Evolutionary conservation across 2,888 invertebrate species (phyloP).

Genomic region (Panorpa germanica): DNA sequence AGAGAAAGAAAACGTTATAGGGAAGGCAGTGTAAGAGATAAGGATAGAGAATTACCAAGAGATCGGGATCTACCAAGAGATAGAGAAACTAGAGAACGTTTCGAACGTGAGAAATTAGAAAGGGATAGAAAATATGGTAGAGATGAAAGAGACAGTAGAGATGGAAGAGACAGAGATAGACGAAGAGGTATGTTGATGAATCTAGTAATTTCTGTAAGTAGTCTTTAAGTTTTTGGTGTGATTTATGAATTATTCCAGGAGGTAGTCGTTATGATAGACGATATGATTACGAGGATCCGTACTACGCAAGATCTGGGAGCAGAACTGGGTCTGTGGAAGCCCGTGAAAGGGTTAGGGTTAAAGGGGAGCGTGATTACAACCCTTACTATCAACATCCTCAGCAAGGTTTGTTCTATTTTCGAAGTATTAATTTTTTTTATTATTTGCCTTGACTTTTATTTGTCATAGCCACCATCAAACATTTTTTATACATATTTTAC

Average conservation of each 20-base stretch:
- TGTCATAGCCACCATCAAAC: no score
- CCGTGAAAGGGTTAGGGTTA: slow-evolving; percentile 15
- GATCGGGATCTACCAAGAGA: slow-evolving; percentile 12
- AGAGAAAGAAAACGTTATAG: slow-evolving; percentile 34
- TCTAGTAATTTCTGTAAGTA: no score
- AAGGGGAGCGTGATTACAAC: slow-evolving; percentile 14
- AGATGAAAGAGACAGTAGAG: slow-evolving; percentile 11
- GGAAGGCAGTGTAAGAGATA: slow-evolving; percentile 24
- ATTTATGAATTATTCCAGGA: no score
- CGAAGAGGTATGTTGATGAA: slow-evolving; percentile 1
- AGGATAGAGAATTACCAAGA: slow-evolving; percentile 10
- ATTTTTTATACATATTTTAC: no score
- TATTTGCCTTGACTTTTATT: no score
- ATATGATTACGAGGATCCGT: slow-evolving; percentile 12
- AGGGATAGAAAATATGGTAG: slow-evolving; percentile 12
- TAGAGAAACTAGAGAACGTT: slow-evolving; percentile 14
- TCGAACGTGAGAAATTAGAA: slow-evolving; percentile 14
- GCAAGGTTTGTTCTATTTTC: slow-evolving; percentile 3
- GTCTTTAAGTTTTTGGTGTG: no score
- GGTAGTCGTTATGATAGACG: slow-evolving; percentile 10
- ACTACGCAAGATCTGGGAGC: slow-evolving; percentile 15
- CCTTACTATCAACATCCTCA: slow-evolving; percentile 14
- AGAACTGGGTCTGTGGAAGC: slow-evolving; percentile 20
- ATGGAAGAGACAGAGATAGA: slow-evolving; percentile 16
- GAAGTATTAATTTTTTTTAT: neutral